Base-by-base conservation (phyloP, 2,797 vertebrate species). In the Sebastolobus alascanus region DNA sequence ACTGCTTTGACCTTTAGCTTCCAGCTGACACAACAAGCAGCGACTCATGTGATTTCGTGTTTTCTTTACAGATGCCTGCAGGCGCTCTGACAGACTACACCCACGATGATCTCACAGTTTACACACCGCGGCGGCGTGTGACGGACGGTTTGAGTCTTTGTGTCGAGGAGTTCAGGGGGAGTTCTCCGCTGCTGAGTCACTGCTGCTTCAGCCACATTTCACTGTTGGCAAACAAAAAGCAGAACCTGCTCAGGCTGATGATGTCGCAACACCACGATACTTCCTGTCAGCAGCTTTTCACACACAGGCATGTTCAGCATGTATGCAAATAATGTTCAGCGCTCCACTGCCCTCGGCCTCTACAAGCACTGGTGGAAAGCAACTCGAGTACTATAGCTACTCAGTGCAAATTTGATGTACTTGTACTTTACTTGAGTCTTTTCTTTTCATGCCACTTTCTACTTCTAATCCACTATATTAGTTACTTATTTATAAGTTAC, bases 241-340 rank as follows among this genome's bases (percentile, higher is more conserved):
- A 25, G 13, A 65, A 65, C 63, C 63, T 43, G 63, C 61, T 38
- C 61, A 13, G n/a, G 11, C 35, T 64, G n/a, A 64, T 64, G n/a
- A 64, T 64, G 61, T 38, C 20, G 35, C 33, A 37, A 64, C 35
- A 3, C 33, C 20, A 38, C 33, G 2, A 13, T 22, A 1, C 33
- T 25, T 65, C 61, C 37, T 27, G n/a, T 65, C 61, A 16, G 61
- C 37, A 40, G 35, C 13, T 61, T 40, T 16, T 64, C 61, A 65
- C 61, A 65, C 33, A 38, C 11, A 5, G 61, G 33, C 35, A 38
- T 37, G 33, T 38, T 37, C 35, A 20, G 33, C 7, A 4, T 37
- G 27, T 29, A 16, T 58, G 35, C 60, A 37, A 37, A 22, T 22
- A 37, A 22, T 22, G 11, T 25, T 38, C n/a, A 37, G n/a, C 22